These are phyloP conservation scores for Porites lobata DNA, from an alignment of 92 coral and sea anemone genomes.

Conservation along the genomic window DNA sequence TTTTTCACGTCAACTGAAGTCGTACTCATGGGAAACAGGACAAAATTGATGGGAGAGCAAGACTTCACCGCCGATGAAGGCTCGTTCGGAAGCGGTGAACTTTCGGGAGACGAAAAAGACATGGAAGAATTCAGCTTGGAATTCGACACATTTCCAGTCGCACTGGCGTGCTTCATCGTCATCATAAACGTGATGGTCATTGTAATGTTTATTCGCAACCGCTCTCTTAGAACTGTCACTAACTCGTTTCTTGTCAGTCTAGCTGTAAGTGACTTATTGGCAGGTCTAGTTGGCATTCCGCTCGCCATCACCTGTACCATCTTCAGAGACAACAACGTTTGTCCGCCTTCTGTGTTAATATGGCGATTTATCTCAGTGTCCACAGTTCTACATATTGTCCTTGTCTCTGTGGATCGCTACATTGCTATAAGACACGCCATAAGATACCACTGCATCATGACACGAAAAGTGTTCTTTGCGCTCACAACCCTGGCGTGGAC, in stretches of 20 bases:
- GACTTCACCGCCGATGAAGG: constrained; percentile 4
- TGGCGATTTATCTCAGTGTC: constrained; percentile 69
- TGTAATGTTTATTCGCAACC: constrained; percentile 47
- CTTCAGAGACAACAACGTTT: constrained; percentile 33
- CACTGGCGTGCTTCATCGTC: constrained; percentile 57
- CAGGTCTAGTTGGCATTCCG: constrained; percentile 74
- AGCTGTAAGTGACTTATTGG: constrained; percentile 65
- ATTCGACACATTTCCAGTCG: constrained; percentile 45
- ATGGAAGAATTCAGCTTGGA: constrained; percentile 16
- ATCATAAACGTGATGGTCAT: constrained; percentile 54
- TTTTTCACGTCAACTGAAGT: neutral
- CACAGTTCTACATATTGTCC: constrained; percentile 64
- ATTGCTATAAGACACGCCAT: constrained; percentile 59
- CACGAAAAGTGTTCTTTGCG: constrained; percentile 33
- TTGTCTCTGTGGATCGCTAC: constrained; percentile 69
- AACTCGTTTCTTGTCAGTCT: constrained; percentile 71
- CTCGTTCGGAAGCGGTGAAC: constrained; percentile 12
- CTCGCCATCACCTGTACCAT: constrained; percentile 49
- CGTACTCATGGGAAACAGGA: neutral
- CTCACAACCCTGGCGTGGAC: constrained; percentile 57
- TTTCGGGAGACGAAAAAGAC: constrained; percentile 10
- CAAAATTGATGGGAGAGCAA: neutral
- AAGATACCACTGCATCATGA: constrained; percentile 61
- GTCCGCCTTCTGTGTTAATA: constrained; percentile 35
- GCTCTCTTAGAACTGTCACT: constrained; percentile 58